These are phyloP conservation scores for Melierax canorus DNA, from an alignment of 2,113 vertebrate genomes.

Conservation along the genomic window DNA sequence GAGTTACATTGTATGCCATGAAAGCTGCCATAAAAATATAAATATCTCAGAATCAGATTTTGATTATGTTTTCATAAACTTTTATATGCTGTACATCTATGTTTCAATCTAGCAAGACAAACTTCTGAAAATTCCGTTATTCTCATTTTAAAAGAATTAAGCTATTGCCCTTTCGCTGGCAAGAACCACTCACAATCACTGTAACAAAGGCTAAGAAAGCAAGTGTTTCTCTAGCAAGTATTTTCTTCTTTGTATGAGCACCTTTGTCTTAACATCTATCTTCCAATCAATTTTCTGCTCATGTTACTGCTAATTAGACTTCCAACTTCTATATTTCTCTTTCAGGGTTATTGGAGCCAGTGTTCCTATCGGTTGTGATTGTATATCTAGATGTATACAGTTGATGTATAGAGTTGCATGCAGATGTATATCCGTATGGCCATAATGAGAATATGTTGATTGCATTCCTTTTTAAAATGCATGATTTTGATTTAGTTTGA, in stretches of 20 bases:
- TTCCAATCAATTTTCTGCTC: neutral
- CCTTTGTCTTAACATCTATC: neutral
- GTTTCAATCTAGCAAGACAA: neutral
- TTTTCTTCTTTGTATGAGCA: neutral
- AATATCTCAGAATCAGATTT: neutral
- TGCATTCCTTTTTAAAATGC: neutral
- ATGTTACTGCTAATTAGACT: neutral
- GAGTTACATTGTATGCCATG: neutral
- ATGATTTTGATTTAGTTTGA: neutral
- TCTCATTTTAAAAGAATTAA: neutral
- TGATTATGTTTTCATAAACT: neutral
- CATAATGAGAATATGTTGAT: neutral
- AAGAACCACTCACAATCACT: neutral
- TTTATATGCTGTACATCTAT: neutral
- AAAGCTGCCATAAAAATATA: neutral
- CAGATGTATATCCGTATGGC: neutral
- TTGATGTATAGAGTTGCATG: neutral
- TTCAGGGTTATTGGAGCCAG: neutral
- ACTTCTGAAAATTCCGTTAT: neutral
- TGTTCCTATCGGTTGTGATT: neutral
- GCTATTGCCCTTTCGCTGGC: neutral
- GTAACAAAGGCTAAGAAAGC: neutral
- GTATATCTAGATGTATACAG: neutral
- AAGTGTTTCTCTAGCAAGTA: rapidly evolving
- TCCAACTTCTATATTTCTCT: neutral